Percentiles rank a stretch among this genome's conserved stretches.
Evolutionary conservation across 2,113 vertebrate species (phyloP).

Genomic region (Nothocercus nigrocapillus): DNA sequence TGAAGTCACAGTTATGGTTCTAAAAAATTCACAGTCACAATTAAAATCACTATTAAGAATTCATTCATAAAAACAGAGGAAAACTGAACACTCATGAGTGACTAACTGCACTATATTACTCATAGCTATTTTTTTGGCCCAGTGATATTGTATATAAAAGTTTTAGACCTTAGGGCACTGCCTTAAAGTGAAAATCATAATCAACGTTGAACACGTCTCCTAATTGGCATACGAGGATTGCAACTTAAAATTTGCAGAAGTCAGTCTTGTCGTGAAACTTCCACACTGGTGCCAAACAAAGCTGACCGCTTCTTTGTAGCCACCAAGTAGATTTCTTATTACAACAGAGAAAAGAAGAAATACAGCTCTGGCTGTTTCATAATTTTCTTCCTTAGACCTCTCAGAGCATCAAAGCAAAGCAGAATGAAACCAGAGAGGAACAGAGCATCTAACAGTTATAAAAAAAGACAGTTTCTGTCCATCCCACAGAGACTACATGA

Average conservation of each 20-base stretch:
- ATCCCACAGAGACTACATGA: neutral
- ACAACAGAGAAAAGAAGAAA: neutral
- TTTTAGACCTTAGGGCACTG: neutral
- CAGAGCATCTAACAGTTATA: neutral
- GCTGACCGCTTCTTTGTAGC: neutral
- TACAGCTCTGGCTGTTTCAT: neutral
- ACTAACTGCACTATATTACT: neutral
- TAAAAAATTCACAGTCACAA: neutral
- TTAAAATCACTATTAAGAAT: neutral
- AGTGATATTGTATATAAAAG: neutral
- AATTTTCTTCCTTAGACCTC: neutral
- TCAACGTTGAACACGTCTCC: neutral
- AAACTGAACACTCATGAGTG: neutral
- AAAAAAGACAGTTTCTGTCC: neutral
- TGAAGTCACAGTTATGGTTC: neutral
- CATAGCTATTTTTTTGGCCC: too few relatives aligned
- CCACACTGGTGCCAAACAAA: neutral
- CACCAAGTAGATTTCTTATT: neutral
- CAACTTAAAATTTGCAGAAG: neutral
- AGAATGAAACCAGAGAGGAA: neutral
- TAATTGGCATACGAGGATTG: neutral
- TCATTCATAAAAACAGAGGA: fast-evolving
- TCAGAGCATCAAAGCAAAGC: neutral
- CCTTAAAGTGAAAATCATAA: neutral
- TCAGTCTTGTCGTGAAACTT: neutral